Evolutionary conservation across 2,113 vertebrate genomes (phyloP), one percentile per base, ranked within the genome.

Genomic region (Oreochromis aureus): DNA sequence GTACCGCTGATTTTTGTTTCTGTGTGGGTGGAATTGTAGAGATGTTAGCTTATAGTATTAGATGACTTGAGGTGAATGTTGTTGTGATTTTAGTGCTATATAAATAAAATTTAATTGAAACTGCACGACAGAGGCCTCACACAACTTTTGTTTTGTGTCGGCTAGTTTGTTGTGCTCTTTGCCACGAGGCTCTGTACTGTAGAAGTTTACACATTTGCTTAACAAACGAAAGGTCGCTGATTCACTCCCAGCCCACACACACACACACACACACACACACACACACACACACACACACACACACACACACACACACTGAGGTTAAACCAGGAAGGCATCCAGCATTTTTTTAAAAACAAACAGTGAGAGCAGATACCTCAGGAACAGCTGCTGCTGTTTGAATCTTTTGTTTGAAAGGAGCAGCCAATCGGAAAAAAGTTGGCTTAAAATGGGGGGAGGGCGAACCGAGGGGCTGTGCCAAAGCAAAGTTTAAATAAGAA

Each of bases 41-140:
- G 59, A 34, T 0, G 8, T 61, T 34, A 61, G 30, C 59, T 63
- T n/a, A n/a, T 1, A 63, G 32, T n/a, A 0, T 63, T 19, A 1
- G 8, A 32, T 11, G 59, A 11, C 18, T n/a, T 19, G 59, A 4
- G 59, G 59, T n/a, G 59, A 36, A 19, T 11, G 10, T 19, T 61
- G 8, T 61, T 7, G 2, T 63, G 18, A 36, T 63, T 63, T 59
- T 63, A 11, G 32, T 63, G 59, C 34, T 36, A 63, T 63, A 36
- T 36, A 1, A 59, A 0, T 63, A 63, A n/a, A 11, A 11, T 36
- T 11, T 6, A n/a, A 36, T 36, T 63, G 59, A 48, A 3, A 3
- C 69, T 76, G 5, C 7, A 30, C 1, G 0, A 71, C n/a, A 44
- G 63, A 44, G 36, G 36, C 36, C 36, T 24, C n/a, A 71, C n/a